Conservation (phyloP, 2,888 invertebrate genomes). For the Agriopis marginaria region DNA sequence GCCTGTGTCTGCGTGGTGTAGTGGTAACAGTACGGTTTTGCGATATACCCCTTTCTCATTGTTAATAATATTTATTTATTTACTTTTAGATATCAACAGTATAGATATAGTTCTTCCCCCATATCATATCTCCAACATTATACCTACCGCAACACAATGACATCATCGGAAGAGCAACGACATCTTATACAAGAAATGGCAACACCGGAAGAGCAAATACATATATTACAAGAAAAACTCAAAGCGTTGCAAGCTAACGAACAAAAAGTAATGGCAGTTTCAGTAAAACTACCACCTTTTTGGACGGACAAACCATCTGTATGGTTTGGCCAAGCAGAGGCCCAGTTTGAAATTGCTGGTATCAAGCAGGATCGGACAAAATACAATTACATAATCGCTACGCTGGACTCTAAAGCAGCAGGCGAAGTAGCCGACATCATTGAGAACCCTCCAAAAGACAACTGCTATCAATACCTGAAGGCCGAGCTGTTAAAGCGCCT, state of each 20-base stretch:
- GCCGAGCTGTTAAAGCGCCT: background rate
- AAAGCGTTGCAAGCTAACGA: background rate
- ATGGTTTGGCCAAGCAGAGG: background rate
- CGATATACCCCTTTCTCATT: too few relatives aligned
- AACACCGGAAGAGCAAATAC: background rate
- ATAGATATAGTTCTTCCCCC: too few relatives aligned
- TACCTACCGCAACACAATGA: background rate
- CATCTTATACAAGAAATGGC: background rate
- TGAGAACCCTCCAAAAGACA: background rate
- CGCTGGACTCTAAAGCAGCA: background rate
- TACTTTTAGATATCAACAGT: too few relatives aligned
- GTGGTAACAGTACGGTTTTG: too few relatives aligned
- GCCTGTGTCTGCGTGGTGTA: too few relatives aligned
- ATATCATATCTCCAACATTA: too few relatives aligned
- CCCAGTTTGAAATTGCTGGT: background rate
- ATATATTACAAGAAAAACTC: background rate
- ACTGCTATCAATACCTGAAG: background rate
- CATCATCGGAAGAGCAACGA: too few relatives aligned
- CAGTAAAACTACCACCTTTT: conserved; percentile 2
- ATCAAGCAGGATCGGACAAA: background rate
- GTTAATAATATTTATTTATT: too few relatives aligned
- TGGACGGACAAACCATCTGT: background rate
- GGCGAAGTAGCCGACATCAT: background rate
- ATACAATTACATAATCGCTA: background rate
- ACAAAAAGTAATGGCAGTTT: conserved; percentile 10